A percentile compares a stretch with the other conserved stretches of the same genome.
Evolutionary conservation across 1,140 invertebrate genomes (phyloP).

Genomic region (Armadillidium nasatum): DNA sequence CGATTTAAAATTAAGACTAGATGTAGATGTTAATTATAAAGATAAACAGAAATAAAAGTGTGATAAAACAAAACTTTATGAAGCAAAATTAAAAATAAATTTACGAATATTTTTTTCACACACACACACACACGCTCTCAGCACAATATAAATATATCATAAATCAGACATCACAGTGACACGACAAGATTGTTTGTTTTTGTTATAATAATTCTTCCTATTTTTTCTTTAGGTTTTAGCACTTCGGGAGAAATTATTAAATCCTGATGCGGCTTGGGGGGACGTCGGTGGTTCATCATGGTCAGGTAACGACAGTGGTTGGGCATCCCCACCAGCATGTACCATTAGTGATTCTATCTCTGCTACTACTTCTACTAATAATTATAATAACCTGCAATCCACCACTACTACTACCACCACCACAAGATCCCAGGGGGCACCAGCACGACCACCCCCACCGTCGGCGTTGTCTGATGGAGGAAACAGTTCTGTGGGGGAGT

Average conservation of each 20-base stretch:
- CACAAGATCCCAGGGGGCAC: constrained; percentile 31
- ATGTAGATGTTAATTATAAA: too few species aligned
- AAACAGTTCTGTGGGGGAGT: background rate
- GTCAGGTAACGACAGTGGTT: constrained; percentile 33
- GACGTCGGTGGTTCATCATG: constrained; percentile 29
- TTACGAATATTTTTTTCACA: too few species aligned
- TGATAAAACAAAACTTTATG: too few species aligned
- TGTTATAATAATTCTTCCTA: too few species aligned
- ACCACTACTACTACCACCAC: constrained; percentile 30
- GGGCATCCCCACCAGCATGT: constrained; percentile 27
- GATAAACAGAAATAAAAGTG: too few species aligned
- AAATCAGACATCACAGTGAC: too few species aligned
- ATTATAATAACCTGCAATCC: background rate
- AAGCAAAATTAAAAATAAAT: too few species aligned
- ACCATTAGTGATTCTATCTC: constrained; percentile 29
- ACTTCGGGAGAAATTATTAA: constrained; percentile 42
- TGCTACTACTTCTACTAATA: constrained; percentile 18
- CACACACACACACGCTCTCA: too few species aligned
- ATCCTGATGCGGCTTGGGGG: constrained; percentile 47
- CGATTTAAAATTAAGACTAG: too few species aligned
- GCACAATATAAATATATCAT: too few species aligned
- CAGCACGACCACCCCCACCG: constrained; percentile 29
- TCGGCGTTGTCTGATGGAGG: background rate
- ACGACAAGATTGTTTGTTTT: too few species aligned
- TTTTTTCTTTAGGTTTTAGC: constrained; percentile 32